phyloP scores from a whole-genome alignment of 2,797 vertebrate genomes.

The Salmo trutta region DNA sequence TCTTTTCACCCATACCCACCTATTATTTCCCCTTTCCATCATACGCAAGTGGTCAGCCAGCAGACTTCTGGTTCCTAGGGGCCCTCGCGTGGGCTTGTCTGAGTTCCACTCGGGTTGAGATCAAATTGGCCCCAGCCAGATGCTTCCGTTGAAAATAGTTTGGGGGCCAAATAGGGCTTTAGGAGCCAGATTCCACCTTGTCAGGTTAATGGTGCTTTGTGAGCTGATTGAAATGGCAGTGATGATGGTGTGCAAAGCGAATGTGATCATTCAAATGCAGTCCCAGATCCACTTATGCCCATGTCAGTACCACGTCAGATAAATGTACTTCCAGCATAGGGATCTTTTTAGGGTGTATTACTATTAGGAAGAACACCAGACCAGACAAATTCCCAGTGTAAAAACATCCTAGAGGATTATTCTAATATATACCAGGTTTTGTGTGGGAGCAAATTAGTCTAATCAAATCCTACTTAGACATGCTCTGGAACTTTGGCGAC shows the following conservation, averaged over 20 bases:
- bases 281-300: slow-evolving; percentile 27
- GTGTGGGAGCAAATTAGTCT: slow-evolving; percentile 50
- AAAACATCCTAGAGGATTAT: slow-evolving; percentile 59
- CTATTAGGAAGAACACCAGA: slow-evolving; percentile 15
- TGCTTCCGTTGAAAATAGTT: slow-evolving; percentile 78
- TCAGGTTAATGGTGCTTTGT: slow-evolving; percentile 71
- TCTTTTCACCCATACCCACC: slow-evolving; percentile 83
- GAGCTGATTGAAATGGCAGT: slow-evolving; percentile 52
- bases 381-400: slow-evolving; percentile 33
- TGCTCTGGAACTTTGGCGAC: no score
- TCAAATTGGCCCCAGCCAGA: slow-evolving; percentile 80
- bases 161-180: slow-evolving; percentile 61
- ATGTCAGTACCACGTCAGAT: slow-evolving; percentile 52
- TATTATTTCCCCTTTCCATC: slow-evolving; percentile 84
- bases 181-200: slow-evolving; percentile 60
- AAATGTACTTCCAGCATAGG: slow-evolving; percentile 51
- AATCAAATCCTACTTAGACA: slow-evolving; percentile 42
- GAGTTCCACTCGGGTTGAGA: slow-evolving; percentile 76
- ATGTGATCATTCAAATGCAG: slow-evolving; percentile 22
- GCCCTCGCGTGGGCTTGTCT: slow-evolving; percentile 67
- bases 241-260: slow-evolving; percentile 49
- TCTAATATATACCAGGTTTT: slow-evolving; percentile 36
- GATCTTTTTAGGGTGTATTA: slow-evolving; percentile 30
- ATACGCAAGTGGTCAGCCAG: slow-evolving; percentile 72
- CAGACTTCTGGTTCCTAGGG: slow-evolving; percentile 59